These are phyloP conservation scores for Sparidentex hasta DNA, from an alignment of 2,797 vertebrate genomes.

Conservation along the genomic window DNA sequence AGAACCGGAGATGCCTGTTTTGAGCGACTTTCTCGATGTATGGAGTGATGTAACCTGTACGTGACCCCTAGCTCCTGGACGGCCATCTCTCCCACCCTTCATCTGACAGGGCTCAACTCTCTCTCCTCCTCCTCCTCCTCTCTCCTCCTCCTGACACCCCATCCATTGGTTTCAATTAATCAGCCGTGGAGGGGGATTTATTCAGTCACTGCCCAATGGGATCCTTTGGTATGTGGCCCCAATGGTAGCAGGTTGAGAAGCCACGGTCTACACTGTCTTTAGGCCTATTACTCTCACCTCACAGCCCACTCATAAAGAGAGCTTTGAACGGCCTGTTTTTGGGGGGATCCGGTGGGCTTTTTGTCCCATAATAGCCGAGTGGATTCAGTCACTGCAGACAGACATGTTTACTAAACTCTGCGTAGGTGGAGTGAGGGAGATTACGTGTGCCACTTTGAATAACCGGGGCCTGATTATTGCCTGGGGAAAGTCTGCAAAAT, in stretches of 20 bases:
- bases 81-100: slow-evolving; percentile 60
- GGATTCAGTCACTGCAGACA: slow-evolving; percentile 75
- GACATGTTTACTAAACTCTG: slow-evolving; percentile 81
- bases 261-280: slow-evolving; percentile 76
- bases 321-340: slow-evolving; percentile 79
- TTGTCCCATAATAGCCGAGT: slow-evolving; percentile 77
- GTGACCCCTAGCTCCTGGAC: slow-evolving; percentile 67
- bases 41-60: slow-evolving; percentile 54
- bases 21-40: slow-evolving; percentile 15
- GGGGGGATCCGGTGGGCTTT: slow-evolving; percentile 81
- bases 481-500: slow-evolving; percentile 36
- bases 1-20: slow-evolving; percentile 5
- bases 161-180: slow-evolving; percentile 83
- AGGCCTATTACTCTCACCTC: slow-evolving; percentile 87
- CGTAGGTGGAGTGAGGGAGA: slow-evolving; percentile 67
- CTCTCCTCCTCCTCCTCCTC: slow-evolving; percentile 50
- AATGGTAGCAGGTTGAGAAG: slow-evolving; percentile 82
- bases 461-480: slow-evolving; percentile 42
- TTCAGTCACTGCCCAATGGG: slow-evolving; percentile 78
- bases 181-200: slow-evolving; percentile 78
- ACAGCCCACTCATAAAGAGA: slow-evolving; percentile 81
- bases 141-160: slow-evolving; percentile 69
- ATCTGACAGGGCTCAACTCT: slow-evolving; percentile 58
- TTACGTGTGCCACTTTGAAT: slow-evolving; percentile 78
- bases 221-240: slow-evolving; percentile 81